A percentile compares a stretch with the other conserved stretches of the same genome.
These are phyloP conservation scores for Psix sp. DNA, from an alignment of 1,140 invertebrate species.

Conservation along the genomic window DNA sequence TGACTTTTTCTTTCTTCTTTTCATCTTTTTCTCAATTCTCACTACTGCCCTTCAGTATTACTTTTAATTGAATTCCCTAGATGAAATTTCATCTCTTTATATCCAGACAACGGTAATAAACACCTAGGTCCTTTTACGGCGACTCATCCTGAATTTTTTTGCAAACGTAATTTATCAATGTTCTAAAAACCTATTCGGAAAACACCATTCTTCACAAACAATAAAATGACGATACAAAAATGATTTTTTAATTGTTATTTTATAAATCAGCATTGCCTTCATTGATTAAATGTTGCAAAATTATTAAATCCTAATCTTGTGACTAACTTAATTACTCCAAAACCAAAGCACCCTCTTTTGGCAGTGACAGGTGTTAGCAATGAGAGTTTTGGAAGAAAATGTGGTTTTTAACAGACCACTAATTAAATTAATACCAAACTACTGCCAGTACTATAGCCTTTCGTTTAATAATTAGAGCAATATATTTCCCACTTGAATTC, in stretches of 20 bases:
- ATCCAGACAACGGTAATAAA: constrained; percentile 57
- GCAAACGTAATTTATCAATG: no score
- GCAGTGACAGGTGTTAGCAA: constrained; percentile 72
- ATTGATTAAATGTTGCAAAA: no score
- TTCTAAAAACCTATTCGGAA: no score
- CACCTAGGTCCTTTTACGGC: constrained; percentile 56
- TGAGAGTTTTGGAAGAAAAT: constrained; percentile 68
- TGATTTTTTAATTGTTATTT: no score
- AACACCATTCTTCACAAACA: no score
- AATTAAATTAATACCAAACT: constrained; percentile 73
- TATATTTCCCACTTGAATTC: constrained; percentile 20
- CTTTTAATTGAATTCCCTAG: constrained; percentile 74
- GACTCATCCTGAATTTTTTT: constrained; percentile 48
- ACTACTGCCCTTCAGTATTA: constrained; percentile 63
- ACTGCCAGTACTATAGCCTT: constrained; percentile 16
- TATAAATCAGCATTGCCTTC: no score
- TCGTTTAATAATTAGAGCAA: constrained; percentile 33
- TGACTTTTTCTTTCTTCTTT: constrained; percentile 40
- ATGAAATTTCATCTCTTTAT: constrained; percentile 70
- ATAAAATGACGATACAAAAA: no score
- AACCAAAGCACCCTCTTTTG: constrained; percentile 58
- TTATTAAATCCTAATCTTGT: no score
- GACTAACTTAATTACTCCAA: constrained; percentile 43
- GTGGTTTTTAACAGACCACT: constrained; percentile 66
- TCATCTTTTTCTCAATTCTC: constrained; percentile 33